Base-by-base conservation (phyloP, 2,888 invertebrate species). In the Rhogogaster chlorosoma region DNA sequence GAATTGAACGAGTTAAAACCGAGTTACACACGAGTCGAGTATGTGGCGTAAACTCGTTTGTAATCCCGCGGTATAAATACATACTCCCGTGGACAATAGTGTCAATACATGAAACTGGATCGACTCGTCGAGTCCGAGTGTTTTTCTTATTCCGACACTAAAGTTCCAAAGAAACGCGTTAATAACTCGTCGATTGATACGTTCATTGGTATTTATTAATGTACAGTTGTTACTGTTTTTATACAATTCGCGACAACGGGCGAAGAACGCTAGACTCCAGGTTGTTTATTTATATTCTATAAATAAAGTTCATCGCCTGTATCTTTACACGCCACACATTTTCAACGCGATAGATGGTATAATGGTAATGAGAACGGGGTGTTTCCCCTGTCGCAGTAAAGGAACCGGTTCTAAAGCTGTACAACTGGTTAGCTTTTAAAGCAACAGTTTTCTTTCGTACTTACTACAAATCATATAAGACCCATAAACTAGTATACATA, bases 341-440 rank as follows among this genome's bases (percentile, higher is more conserved):
- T 29, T 36, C 12, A 49, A 77, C 18, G 15, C 5, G 26, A 26
- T 10, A 29, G 10, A 38, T 80, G 32, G 45, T 67, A n/a, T n/a
- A 67, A 83, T 67, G 67, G 45, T 67, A 83, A 82, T 82, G 64
- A 82, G 64, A 64, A 64, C 64, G 80, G 80, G 80, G 80, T 82
- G 82, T 82, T 82, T 64, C 82, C 82, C 38, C 61, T 83, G 67
- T 83, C 67, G 49, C 83, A n/a, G 45, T 36, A 57, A n/a, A 57
- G 26, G 87, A 91, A 92, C 91, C 90, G 91, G 92, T 91, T 92
- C 87, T 85, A 85, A 86, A 88, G 88, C 88, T 88, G 89, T 86
- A 89, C 89, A 89, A 92, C 92, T 91, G 91, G 91, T 93, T 92
- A 90, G 67, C 42, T 83, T 83, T 67, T 83, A 15, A 83, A 67